Percentiles rank a stretch among this genome's conserved stretches.
These are phyloP conservation scores for Siniperca chuatsi DNA, from an alignment of 2,113 vertebrate genomes.

Conservation along the genomic window DNA sequence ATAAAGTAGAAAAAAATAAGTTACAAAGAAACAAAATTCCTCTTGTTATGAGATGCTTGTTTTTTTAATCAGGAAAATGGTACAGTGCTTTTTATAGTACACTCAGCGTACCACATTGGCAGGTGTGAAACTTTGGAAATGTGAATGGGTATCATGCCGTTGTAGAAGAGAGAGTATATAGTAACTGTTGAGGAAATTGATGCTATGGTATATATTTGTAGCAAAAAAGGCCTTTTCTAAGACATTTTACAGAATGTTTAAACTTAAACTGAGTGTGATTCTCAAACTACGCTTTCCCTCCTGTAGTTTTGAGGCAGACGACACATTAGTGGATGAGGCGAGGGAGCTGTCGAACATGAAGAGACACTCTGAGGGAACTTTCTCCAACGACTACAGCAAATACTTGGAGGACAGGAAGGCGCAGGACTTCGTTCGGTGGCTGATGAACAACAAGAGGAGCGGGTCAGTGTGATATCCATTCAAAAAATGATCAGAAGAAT, in stretches of 20 bases:
- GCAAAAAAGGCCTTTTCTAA: no score
- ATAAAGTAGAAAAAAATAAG: no score
- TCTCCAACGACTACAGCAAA: conserved; percentile 98
- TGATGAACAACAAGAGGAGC: conserved; percentile 96
- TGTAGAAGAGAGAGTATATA: no score
- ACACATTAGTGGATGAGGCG: conserved; percentile 78
- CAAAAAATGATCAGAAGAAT: neutral
- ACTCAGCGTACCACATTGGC: no score
- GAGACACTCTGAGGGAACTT: conserved; percentile 97
- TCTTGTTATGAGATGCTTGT: no score
- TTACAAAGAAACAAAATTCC: no score
- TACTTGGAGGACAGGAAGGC: conserved; percentile 94
- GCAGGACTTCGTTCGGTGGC: conserved; percentile 95
- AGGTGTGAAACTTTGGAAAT: no score
- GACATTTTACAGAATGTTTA: no score
- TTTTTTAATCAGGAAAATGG: no score
- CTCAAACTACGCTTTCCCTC: neutral
- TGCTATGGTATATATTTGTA: no score
- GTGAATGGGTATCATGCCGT: no score
- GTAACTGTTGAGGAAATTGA: neutral
- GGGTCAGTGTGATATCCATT: conserved; percentile 82
- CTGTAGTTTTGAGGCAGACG: conserved; percentile 84
- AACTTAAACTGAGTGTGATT: neutral
- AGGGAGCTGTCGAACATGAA: conserved; percentile 87
- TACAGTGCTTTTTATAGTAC: no score